Conservation (phyloP, 1,140 invertebrate species). For the Drosophila lacertosa region DNA sequence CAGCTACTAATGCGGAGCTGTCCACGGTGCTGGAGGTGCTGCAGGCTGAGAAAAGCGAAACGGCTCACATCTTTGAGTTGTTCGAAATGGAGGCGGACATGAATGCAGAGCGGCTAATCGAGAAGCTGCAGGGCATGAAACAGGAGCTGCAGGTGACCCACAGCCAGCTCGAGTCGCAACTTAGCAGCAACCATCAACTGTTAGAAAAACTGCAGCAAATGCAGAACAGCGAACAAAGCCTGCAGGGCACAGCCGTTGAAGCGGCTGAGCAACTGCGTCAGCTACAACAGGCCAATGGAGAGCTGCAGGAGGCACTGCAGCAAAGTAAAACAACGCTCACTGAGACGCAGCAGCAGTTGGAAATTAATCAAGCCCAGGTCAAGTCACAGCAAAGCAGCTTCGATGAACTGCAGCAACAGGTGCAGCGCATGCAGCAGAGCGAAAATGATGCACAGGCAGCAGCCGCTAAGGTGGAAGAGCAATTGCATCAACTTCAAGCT, state of each 20-base stretch:
- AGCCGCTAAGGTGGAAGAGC: neutral
- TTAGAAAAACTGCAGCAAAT: slow-evolving; percentile 26
- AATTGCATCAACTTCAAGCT: slow-evolving; percentile 13
- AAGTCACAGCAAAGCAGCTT: slow-evolving; percentile 6
- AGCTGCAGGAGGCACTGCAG: slow-evolving; percentile 41
- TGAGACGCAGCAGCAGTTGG: slow-evolving; percentile 10
- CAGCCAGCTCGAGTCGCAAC: slow-evolving; percentile 34
- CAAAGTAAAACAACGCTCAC: slow-evolving; percentile 27
- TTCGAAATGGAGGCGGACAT: slow-evolving; percentile 80
- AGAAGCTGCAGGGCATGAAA: slow-evolving; percentile 69
- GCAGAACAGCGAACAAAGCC: slow-evolving; percentile 27
- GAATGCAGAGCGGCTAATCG: slow-evolving; percentile 65
- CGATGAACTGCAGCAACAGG: slow-evolving; percentile 40
- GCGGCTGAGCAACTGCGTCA: slow-evolving; percentile 45
- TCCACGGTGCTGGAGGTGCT: slow-evolving; percentile 69
- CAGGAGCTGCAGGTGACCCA: slow-evolving; percentile 63
- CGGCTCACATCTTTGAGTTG: slow-evolving; percentile 77
- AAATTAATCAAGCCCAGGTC: neutral
- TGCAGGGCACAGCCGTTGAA: slow-evolving; percentile 37
- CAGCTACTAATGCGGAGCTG: slow-evolving; percentile 69
- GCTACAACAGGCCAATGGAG: slow-evolving; percentile 46
- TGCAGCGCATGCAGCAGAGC: slow-evolving; percentile 37
- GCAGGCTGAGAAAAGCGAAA: slow-evolving; percentile 74
- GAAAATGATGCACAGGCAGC: slow-evolving; percentile 27
- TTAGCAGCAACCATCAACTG: slow-evolving; percentile 16